A percentile compares a stretch with the other conserved stretches of the same genome.
Conservation (phyloP, 2,888 invertebrate genomes). For the Rhopalosiphum nymphaeae region DNA sequence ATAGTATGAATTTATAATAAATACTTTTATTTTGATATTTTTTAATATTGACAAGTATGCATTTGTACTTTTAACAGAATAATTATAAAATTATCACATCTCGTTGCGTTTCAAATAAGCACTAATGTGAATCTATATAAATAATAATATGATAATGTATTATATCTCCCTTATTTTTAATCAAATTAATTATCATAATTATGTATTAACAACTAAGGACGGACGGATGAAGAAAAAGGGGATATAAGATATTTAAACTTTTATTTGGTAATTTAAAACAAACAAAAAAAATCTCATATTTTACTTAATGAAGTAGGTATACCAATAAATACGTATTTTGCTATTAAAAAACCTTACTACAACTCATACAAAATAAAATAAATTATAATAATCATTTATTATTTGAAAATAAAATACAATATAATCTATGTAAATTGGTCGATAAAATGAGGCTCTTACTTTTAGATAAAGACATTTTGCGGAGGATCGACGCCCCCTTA, state of each 20-base stretch:
- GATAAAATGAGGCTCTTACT: not conserved
- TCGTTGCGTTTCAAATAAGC: not conserved
- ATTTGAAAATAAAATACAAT: not conserved
- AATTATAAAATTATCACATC: not conserved
- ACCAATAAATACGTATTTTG: not conserved
- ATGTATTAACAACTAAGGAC: too few relatives aligned
- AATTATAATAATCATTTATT: not conserved
- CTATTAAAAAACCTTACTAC: not conserved
- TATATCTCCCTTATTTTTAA: too few relatives aligned
- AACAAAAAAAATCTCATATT: too few relatives aligned
- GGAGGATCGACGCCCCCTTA: not conserved
- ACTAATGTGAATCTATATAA: too few relatives aligned
- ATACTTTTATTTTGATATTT: not conserved
- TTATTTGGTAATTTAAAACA: too few relatives aligned
- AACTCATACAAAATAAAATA: not conserved
- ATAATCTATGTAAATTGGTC: not conserved
- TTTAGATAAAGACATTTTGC: not conserved
- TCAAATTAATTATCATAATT: too few relatives aligned
- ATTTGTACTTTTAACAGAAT: not conserved
- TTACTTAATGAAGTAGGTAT: not conserved
- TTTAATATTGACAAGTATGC: not conserved
- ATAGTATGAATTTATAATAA: not conserved
- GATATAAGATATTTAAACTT: too few relatives aligned
- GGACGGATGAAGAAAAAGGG: too few relatives aligned
- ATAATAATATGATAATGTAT: too few relatives aligned